Evolutionary conservation across 2,113 vertebrate species (phyloP), one percentile per base, ranked within the genome.

Genomic region (Otis tarda): DNA sequence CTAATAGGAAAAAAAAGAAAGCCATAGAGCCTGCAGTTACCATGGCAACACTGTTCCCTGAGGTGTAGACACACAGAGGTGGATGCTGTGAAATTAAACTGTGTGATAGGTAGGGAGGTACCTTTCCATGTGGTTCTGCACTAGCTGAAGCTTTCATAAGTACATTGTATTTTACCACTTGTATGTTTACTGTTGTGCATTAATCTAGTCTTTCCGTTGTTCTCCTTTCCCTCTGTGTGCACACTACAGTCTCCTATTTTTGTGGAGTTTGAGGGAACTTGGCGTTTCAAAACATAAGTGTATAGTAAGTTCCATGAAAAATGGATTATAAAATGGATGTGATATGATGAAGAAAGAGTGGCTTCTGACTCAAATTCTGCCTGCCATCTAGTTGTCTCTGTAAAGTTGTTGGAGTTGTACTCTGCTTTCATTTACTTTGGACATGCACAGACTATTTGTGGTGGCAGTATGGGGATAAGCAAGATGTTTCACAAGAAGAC

Each of bases 21-120:
- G 94, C 70, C 69, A 74, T 68, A 37, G 91, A 96, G 95, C 92
- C 91, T 94, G 68, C 65, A 5, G 98, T 98, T 98, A 94, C 98
- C 95, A 98, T 98, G 97, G 91, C 98, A 98, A 98, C 98, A 24
- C 75, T 90, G n/a, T 77, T 97, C 87, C 84, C 73, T 41, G 27
- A 89, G 81, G 91, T 87, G 92, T 83, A 94, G 85, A 93, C 91
- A 83, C 89, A 92, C 81, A 97, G 96, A 95, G 91, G 71, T 70
- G 89, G 95, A 97, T 97, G 94, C 90, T 96, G 80, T 92, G 94
- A 95, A 97, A 93, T 64, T 93, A 93, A 95, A 80, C 78, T 94
- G 65, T 83, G 89, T 43, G 24, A 82, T 83, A 74, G 52, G 92
- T 63, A 37, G 89, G 21, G 53, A 96, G 79, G 92, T 74, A 35